phyloP scores from a whole-genome alignment of 2,888 invertebrate species.

The Odontocolon sp. region DNA sequence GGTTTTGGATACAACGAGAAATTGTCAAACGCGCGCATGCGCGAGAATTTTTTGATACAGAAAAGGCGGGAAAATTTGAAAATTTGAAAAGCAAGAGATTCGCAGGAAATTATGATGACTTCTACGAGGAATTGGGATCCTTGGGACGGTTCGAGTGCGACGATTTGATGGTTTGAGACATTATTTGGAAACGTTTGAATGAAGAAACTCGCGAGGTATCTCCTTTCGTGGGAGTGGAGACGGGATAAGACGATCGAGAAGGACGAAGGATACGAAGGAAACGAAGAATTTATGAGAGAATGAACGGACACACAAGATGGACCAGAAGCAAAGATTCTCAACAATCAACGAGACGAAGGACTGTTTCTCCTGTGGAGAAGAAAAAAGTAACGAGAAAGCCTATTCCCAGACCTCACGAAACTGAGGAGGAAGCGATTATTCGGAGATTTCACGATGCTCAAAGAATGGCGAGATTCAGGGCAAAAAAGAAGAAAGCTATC shows the following conservation, averaged over 20 bases:
- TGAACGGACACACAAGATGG: constrained; percentile 58
- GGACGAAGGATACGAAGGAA: not conserved
- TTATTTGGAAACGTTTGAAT: constrained; percentile 16
- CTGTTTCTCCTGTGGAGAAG: constrained; percentile 43
- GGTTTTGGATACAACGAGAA: constrained; percentile 34
- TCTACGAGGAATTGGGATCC: constrained; percentile 37
- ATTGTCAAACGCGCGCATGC: constrained; percentile 28
- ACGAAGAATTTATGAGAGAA: constrained; percentile 11
- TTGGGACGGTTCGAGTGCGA: constrained; percentile 10
- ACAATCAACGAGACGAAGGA: constrained; percentile 21
- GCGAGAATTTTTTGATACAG: not conserved
- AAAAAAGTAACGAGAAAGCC: constrained; percentile 54
- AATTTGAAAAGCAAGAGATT: not conserved
- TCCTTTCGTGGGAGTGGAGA: not conserved
- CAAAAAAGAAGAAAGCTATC: constrained; percentile 69
- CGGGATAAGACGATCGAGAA: not conserved
- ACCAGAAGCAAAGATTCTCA: constrained; percentile 53
- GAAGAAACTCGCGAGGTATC: constrained; percentile 12
- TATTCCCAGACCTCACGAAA: constrained; percentile 66
- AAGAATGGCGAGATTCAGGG: constrained; percentile 73
- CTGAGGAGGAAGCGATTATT: constrained; percentile 70
- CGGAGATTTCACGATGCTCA: constrained; percentile 73
- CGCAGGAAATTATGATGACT: no score
- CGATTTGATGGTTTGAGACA: not conserved
- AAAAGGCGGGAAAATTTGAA: constrained; percentile 56